Evolutionary conservation across 2,113 vertebrate genomes (phyloP), one percentile per base, ranked within the genome.

Genomic region (Chaetorhynchus papuensis): DNA sequence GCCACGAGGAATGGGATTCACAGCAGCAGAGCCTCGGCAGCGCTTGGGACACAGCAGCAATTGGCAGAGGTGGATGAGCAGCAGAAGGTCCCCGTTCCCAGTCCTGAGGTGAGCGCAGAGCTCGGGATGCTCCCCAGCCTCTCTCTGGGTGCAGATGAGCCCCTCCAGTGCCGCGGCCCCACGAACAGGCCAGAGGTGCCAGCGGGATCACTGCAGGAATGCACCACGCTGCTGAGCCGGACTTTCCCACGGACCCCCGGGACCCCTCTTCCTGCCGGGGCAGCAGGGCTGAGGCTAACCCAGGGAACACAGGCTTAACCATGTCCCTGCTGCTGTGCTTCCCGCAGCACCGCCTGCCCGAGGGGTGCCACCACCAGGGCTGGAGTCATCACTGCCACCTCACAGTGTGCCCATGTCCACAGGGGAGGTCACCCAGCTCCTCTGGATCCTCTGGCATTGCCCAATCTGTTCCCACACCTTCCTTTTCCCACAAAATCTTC

Each of bases 161-260:
- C 59, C 79, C 63, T 16, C 10, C 72, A 44, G 65, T 0, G 0
- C 60, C 0, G 0, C 69, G 3, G 57, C 47, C 74, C 30, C 1
- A 0, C 5, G 0, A 33, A 28, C 2, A 0, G 41, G 68, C 41
- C 90, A 75, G 96, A 94, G 94, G 61, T 27, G 92, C 68, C 1
- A 37, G 63, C 33, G 7, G 61, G 90, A 96, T 84, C 33, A 7
- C 84, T 9, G 92, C 72, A 96, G 95, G 97, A 97, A 98, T 90
- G 94, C 35, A 3, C 85, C 2, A 8, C 2, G 17, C 68, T 54
- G 64, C 96, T 44, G 87, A 95, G 78, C 57, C 28, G 52, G 44
- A 75, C 87, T 97, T 98, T 98, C 97, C 96, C 97, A 97, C 78
- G 22, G 87, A 75, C 26, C 94, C 75, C 87, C 50, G 52, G 89